Evolutionary conservation across 2,888 invertebrate genomes (phyloP), one percentile per base, ranked within the genome.

Genomic region (Zele albiditarsus): DNA sequence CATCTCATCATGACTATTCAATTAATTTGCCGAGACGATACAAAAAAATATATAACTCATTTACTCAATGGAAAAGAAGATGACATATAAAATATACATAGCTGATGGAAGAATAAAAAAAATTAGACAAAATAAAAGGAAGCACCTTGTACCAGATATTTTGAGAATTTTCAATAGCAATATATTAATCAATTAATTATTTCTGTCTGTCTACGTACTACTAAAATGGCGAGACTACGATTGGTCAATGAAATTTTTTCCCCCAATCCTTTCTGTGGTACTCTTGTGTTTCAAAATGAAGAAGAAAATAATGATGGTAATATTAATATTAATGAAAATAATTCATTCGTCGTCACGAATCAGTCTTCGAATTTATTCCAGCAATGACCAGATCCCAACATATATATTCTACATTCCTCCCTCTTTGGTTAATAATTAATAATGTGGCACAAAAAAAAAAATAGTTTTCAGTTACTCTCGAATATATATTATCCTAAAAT

Each of bases 21-120:
- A 53, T 23, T 23, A 20, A 53, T 8, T 8, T 5, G 53, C 20
- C 6, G 20, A 65, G 16, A n/a, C 60, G 27, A 62, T 42, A 33
- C 33, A 73, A 23, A 70, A 63, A 49, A 38, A 67, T 57, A 71
- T 67, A 23, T n/a, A 66, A 70, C 28, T 23, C 25, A 23, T 77
- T 78, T 69, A 73, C 28, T 62, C 58, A 69, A 33, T 23, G 57
- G 49, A 31, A n/a, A 28, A 73, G 10, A 49, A 42, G 23, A 5
- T 5, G 14, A 8, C 12, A 66, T 49, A 58, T 25, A 62, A 67
- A 60, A 57, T 12, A 53, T 70, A 33, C 20, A 33, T 28, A 20
- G 8, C 46, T 49, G 53, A 25, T n/a, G n/a, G 53, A 67, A 2
- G 23, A 46, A 62, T 8, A 49, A 27, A 3, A n/a, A 33, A 70